phyloP scores from a whole-genome alignment of 1,140 invertebrate genomes.

The Ips nitidus region DNA sequence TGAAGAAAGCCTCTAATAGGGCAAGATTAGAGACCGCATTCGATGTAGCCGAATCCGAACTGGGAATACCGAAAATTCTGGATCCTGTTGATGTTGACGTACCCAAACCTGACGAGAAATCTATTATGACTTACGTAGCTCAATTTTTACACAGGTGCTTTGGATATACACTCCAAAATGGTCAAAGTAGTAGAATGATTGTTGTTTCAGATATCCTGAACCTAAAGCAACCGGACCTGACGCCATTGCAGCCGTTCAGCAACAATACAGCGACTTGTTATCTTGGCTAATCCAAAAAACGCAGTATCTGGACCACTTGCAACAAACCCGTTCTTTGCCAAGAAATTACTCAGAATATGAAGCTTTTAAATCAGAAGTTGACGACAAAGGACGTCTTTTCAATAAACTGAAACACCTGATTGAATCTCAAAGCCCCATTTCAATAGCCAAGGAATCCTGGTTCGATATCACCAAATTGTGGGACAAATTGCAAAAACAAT shows the following conservation, averaged over 20 bases:
- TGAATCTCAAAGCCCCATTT: conserved; percentile 74
- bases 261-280: conserved; percentile 77
- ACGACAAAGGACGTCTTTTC: conserved; percentile 67
- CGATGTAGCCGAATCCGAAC: conserved; percentile 85
- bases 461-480: conserved; percentile 73
- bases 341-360: conserved; percentile 70
- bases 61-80: conserved; percentile 90
- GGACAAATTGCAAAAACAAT: conserved; percentile 73
- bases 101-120: conserved; percentile 95
- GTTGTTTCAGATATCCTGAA: conserved; percentile 70
- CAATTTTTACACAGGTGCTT: conserved; percentile 88
- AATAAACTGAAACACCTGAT: conserved; percentile 74
- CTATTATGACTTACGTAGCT: conserved; percentile 99
- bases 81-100: conserved; percentile 98
- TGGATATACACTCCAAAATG: background rate
- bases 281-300: conserved; percentile 80
- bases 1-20: conserved; percentile 76
- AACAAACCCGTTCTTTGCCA: conserved; percentile 66
- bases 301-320: conserved; percentile 66
- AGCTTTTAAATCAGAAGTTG: conserved; percentile 68
- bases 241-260: conserved; percentile 73
- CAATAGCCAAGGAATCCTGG: conserved; percentile 80
- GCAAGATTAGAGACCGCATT: conserved; percentile 91
- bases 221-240: conserved; percentile 68
- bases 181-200: background rate